A percentile compares a stretch with the other conserved stretches of the same genome.
phyloP scores from a whole-genome alignment of 2,113 vertebrate genomes.

The Pandion haliaetus region DNA sequence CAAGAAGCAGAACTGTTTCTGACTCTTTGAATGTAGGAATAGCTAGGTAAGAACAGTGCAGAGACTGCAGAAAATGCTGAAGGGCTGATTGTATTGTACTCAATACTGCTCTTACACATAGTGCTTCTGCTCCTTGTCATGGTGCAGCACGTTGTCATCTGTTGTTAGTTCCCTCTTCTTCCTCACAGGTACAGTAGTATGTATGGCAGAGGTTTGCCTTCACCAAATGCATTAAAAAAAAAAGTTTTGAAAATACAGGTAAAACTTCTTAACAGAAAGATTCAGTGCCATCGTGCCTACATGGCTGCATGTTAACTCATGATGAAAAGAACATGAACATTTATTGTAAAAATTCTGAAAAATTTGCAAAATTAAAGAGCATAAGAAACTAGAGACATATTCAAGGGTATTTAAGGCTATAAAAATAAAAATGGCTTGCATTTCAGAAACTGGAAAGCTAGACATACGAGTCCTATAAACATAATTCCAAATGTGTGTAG shows the following conservation, averaged over 20 bases:
- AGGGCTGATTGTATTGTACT: not conserved
- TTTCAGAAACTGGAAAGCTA: not conserved
- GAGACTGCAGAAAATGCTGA: not conserved
- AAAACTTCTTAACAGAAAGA: not conserved
- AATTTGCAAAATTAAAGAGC: not conserved
- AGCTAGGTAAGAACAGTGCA: not conserved
- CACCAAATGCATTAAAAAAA: not conserved
- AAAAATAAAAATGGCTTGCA: not conserved
- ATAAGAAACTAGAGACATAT: not conserved
- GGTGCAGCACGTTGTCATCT: too few relatives aligned
- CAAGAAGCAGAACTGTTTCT: not conserved
- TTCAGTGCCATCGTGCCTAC: not conserved
- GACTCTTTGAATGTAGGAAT: not conserved
- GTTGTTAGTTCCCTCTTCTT: not conserved
- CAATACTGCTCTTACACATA: not conserved
- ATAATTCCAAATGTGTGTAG: not conserved
- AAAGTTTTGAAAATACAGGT: not conserved
- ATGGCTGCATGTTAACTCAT: not conserved
- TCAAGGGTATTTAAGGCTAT: not conserved
- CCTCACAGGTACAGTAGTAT: not conserved
- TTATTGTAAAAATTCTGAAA: not conserved
- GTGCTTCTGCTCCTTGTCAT: accelerated
- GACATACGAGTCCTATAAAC: not conserved
- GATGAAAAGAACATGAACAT: accelerated
- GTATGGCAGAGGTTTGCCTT: not conserved